These are phyloP conservation scores for Euzophera pinguis DNA, from an alignment of 2,888 invertebrate species.

Conservation along the genomic window DNA sequence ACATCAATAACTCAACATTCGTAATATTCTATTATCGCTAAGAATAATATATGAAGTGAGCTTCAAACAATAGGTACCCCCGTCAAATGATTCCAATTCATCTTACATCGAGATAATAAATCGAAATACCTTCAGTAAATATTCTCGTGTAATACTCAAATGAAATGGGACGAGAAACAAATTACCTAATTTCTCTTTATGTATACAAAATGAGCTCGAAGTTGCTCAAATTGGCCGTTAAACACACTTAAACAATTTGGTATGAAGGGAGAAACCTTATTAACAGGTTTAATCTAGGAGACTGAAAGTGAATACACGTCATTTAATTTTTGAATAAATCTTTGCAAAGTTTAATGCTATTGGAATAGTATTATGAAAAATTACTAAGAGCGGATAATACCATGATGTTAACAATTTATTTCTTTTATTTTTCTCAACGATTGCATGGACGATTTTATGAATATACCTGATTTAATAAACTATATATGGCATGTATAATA, in stretches of 20 bases:
- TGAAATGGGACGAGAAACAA: conserved; percentile 57
- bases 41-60: conserved; percentile 1
- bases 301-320: conserved; percentile 43
- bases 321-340: conserved; percentile 58
- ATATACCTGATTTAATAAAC: no score
- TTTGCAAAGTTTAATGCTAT: conserved; percentile 32
- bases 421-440: no score
- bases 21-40: conserved; percentile 11
- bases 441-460: no score
- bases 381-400: conserved; percentile 20
- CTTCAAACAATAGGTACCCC: background rate
- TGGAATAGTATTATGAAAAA: conserved; percentile 22
- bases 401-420: background rate
- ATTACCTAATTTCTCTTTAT: conserved; percentile 67
- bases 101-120: conserved; percentile 38
- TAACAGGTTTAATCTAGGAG: conserved; percentile 57
- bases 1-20: conserved; percentile 27
- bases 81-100: conserved; percentile 26
- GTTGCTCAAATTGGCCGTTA: conserved; percentile 61
- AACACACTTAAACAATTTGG: conserved; percentile 64
- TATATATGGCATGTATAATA: no score
- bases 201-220: conserved; percentile 61
- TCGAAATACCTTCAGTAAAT: conserved; percentile 38
- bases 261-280: conserved; percentile 54
- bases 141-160: conserved; percentile 43